phyloP scores from a whole-genome alignment of 2,888 invertebrate genomes.

The Maniola hyperantus region DNA sequence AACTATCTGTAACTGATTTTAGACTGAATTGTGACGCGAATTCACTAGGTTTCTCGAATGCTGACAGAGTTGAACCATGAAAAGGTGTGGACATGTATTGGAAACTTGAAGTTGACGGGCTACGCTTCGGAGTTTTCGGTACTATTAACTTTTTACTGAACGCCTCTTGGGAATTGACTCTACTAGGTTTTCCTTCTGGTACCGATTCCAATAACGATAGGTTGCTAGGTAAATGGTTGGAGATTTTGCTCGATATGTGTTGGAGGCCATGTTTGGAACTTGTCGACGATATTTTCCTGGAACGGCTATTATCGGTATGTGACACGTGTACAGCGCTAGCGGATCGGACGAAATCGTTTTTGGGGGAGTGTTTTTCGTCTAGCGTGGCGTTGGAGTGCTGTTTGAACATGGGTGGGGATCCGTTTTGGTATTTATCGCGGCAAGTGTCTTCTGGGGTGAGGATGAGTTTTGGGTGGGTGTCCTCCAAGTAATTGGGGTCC shows the following conservation, averaged over 20 bases:
- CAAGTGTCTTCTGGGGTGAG: constrained; percentile 59
- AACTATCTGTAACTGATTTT: constrained; percentile 84
- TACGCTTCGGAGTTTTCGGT: constrained; percentile 83
- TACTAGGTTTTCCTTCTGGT: constrained; percentile 82
- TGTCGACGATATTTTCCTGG: constrained; percentile 65
- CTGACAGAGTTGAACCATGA: constrained; percentile 91
- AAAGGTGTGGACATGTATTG: constrained; percentile 93
- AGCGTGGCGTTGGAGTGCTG: constrained; percentile 55
- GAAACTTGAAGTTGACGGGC: constrained; percentile 91
- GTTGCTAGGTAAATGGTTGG: constrained; percentile 84
- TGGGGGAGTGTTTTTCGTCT: constrained; percentile 52
- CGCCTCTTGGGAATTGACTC: constrained; percentile 66
- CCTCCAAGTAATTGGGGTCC: constrained; percentile 58
- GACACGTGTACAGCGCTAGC: constrained; percentile 88
- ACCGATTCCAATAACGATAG: constrained; percentile 85
- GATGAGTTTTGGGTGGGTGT: constrained; percentile 56
- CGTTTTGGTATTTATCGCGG: constrained; percentile 57
- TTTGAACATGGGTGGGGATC: constrained; percentile 66
- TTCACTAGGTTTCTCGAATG: constrained; percentile 89
- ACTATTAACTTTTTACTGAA: constrained; percentile 67
- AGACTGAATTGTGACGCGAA: constrained; percentile 90
- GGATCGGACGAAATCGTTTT: constrained; percentile 82
- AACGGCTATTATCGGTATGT: constrained; percentile 60
- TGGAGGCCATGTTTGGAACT: constrained; percentile 75
- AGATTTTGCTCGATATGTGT: constrained; percentile 82